Evolutionary conservation across 2,113 vertebrate species (phyloP).

Genomic region (Pristiophorus japonicus): DNA sequence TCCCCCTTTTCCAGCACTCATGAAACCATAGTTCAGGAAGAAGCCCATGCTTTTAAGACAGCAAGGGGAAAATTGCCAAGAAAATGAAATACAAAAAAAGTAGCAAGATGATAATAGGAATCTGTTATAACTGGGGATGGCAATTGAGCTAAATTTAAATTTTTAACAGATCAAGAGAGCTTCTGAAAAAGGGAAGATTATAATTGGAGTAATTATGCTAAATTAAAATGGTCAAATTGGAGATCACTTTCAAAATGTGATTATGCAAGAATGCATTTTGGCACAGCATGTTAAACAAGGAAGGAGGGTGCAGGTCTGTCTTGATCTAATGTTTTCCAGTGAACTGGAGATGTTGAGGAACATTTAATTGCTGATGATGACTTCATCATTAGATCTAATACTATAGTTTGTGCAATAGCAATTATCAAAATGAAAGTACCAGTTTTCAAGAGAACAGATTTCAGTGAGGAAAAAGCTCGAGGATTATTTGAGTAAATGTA

Average conservation of each 20-base stretch:
- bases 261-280: conserved; percentile 2
- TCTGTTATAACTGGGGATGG: not conserved
- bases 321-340: not conserved
- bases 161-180: not conserved
- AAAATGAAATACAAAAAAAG: not conserved
- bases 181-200: not conserved
- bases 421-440: not conserved
- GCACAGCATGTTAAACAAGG: not conserved
- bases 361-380: conserved; percentile 6
- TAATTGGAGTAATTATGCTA: not conserved
- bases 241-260: not conserved
- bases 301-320: not conserved
- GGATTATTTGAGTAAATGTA: not conserved
- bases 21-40: not conserved
- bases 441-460: not conserved
- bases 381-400: not conserved
- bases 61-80: not conserved
- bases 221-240: not conserved
- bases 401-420: not conserved
- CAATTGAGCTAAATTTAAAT: not conserved
- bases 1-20: not conserved
- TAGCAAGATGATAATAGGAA: not conserved
- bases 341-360: conserved; percentile 23
- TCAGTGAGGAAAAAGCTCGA: not conserved
- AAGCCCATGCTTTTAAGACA: not conserved